Base-by-base conservation (phyloP, 2,797 vertebrate genomes). In the Macroramphosus scolopax region DNA sequence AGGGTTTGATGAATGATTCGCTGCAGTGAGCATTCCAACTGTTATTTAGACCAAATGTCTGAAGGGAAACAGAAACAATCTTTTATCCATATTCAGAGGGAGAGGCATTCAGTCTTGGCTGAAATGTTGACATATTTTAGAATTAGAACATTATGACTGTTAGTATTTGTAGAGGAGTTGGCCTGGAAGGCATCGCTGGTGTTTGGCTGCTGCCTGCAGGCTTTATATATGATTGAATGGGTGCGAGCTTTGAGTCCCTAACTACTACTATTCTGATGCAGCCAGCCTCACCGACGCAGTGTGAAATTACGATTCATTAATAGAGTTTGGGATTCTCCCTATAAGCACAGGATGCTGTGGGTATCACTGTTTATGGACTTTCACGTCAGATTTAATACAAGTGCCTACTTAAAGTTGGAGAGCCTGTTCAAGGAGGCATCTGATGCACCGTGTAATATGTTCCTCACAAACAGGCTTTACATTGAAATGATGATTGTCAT, bases 191-290 rank as follows among this genome's bases (percentile, higher is more conserved):
- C 40, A 6, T 24, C 15, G 5, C 16, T 44, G 10, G 39, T 17
- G 22, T 59, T 51, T 49, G 46, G 51, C 51, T 45, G 61, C 37
- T 24, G 51, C 31, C 35, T 32, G 29, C 50, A 26, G 22, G 15
- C 33, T 54, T 16, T 41, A 4, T 11, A 8, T 42, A 4, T 34
- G 31, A 11, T 40, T 38, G 29, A 43, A n/a, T 47, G 14, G 22
- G 20, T 25, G 22, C 38, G 39, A 40, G 10, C 29, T n/a, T 22
- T 9, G 8, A 56, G n/a, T n/a, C n/a, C n/a, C n/a, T n/a, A n/a
- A 13, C 28, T 12, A 9, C 16, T 12, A 2, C 12, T 6, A 16
- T 16, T n/a, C 5, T 30, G 12, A 28, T n/a, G n/a, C 15, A 45
- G 26, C 5, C 18, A 17, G 33, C 13, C 24, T 25, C 9, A 24